Evolutionary conservation across 2,888 invertebrate genomes (phyloP), one percentile per base, ranked within the genome.

Genomic region (Periphyllus acericola): DNA sequence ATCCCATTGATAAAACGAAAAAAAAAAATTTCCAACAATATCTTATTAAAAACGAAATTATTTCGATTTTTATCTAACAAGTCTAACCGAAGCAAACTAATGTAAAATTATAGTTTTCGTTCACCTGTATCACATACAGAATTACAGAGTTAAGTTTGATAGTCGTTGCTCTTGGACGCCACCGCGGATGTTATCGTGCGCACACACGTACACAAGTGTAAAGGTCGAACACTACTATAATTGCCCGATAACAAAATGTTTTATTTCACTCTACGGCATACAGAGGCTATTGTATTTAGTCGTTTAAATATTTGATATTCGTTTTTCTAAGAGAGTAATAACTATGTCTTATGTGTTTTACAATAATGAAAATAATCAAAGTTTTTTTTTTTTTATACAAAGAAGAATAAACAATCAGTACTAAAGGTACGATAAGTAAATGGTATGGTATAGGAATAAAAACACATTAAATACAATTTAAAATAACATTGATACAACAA

Each of bases 221-320:
- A 83, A 84, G 83, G 83, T 84, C 83, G 83, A 83, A 29, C n/a
- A 36, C 55, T 75, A 74, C 34, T 55, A 83, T 75, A 83, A 83
- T 84, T 83, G 74, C 0, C 36, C 17, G 83, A 83, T 83, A 83
- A 74, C 34, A 34, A 83, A 72, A 83, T 68, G 21, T 68, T 81
- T 17, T 29, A 68, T n/a, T 71, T 60, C 25, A 60, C 60, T 25
- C 21, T 25, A 19, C 46, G 46, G 52, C 9, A 25, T 6, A 21
- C 60, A 60, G n/a, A n/a, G n/a, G n/a, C 60, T 6, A 19, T 21
- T 19, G 55, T 55, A 55, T 21, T 19, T 21, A 21, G 19, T 3
- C 60, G 8, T 60, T 21, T 60, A 6, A 60, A 60, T 60, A 25
- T 60, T 60, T 25, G 60, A 60, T 25, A 60, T 25, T 60, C 21